phyloP scores from a whole-genome alignment of 2,113 vertebrate species.

The Ictidomys tridecemlineatus region DNA sequence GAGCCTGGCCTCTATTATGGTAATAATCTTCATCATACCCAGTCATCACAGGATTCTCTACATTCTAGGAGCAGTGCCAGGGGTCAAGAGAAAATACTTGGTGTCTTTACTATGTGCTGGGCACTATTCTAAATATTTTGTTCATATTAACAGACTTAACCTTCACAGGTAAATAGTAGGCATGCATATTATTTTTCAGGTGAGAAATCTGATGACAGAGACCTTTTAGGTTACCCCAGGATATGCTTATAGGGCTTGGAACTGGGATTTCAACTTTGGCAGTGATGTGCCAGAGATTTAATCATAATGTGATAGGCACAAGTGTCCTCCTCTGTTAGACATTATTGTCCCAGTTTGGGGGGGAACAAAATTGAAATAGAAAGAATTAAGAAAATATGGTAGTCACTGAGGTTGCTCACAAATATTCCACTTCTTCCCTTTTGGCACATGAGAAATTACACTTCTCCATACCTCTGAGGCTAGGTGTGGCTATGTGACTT shows the following conservation, averaged over 20 bases:
- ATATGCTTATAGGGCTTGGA: background rate
- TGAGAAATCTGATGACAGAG: background rate
- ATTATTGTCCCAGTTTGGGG: background rate
- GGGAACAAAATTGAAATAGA: background rate
- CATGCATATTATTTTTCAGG: background rate
- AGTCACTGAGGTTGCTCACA: background rate
- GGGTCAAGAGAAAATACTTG: background rate
- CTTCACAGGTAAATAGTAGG: background rate
- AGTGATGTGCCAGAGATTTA: background rate
- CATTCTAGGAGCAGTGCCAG: background rate
- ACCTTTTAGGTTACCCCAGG: background rate
- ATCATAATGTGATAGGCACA: accelerated
- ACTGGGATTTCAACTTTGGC: background rate
- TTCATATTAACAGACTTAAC: background rate
- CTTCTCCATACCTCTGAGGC: background rate
- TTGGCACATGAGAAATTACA: background rate
- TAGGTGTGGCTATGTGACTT: background rate
- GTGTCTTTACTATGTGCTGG: background rate
- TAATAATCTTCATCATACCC: background rate
- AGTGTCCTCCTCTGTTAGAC: background rate
- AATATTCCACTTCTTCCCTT: background rate
- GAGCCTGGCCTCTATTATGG: background rate
- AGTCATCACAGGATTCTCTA: background rate
- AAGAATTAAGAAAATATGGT: background rate
- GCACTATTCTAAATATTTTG: background rate